Evolutionary conservation across 1,140 invertebrate species (phyloP).

Genomic region (Drosophila neocordata): DNA sequence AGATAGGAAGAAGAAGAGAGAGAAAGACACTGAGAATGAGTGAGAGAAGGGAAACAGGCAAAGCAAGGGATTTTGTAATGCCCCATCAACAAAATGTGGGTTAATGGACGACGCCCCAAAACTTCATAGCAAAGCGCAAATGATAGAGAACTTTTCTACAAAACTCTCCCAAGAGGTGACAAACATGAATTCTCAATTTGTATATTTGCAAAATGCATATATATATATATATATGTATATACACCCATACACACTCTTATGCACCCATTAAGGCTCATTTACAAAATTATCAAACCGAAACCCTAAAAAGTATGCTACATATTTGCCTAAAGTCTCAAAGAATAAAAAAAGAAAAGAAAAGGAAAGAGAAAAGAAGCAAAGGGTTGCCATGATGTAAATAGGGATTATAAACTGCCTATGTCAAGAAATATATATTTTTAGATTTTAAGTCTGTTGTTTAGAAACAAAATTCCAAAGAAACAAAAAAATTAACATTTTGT

Average conservation of each 20-base stretch:
- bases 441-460: no score
- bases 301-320: conserved; percentile 10
- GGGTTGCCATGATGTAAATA: no score
- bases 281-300: neutral
- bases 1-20: conserved; percentile 30
- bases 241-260: neutral
- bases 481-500: no score
- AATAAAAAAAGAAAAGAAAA: neutral
- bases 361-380: no score
- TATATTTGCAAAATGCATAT: conserved; percentile 8
- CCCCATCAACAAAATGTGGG: conserved; percentile 38
- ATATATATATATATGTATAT: neutral
- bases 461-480: no score
- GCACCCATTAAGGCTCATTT: neutral
- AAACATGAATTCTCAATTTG: conserved; percentile 10
- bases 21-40: conserved; percentile 19
- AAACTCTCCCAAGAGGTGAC: conserved; percentile 7
- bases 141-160: neutral
- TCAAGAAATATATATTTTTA: no score
- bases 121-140: neutral
- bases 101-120: conserved; percentile 27
- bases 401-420: no score
- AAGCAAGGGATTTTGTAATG: conserved; percentile 14
- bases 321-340: neutral
- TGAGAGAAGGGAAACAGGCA: conserved; percentile 14